Evolutionary conservation across 1,140 invertebrate species (phyloP), one percentile per base, ranked within the genome.

Genomic region (Yoshiicerus persimilis): DNA sequence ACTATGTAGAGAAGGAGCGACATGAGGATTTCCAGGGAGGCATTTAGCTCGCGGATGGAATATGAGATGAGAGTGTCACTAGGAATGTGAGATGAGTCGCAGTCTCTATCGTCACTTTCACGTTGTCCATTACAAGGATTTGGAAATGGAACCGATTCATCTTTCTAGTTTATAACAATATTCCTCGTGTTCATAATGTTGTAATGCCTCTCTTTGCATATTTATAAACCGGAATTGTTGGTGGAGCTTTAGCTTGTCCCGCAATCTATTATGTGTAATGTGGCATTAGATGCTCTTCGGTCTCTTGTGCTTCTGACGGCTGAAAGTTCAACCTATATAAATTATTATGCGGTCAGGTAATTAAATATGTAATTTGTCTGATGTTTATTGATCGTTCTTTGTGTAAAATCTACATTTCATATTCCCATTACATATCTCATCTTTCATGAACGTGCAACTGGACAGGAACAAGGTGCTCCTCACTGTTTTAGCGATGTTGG

Each of bases 321-420:
- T n/a, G 32, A 10, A 5, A 34, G 32, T 80, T 80, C 34, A 38
- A 20, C 30, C 75, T 80, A 30, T n/a, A 36, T 80, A 80, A 80
- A 80, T 80, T 80, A 80, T 38, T 36, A 34, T 4, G 16, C 75
- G 75, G 13, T 80, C 75, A 80, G 13, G 75, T 80, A 80, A 80
- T 80, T 80, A 80, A 80, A 80, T 80, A 80, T 80, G 75, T 80
- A 80, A 80, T 80, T 80, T 80, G 75, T 80, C 75, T 80, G 47
- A 56, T 56, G 75, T 80, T 80, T 80, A 80, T 80, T 80, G 75
- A 80, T 38, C 75, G 32, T 80, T 80, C 2, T 30, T 20, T 34
- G 70, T 36, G 16, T 36, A 23, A 80, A 34, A 34, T 80, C 9
- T 32, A 36, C 32, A 38, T 80, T 38, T 80, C 34, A 80, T 38